phyloP scores from a whole-genome alignment of 53 echinoderm and acorn worm genomes.

The Patiria pectinifera region DNA sequence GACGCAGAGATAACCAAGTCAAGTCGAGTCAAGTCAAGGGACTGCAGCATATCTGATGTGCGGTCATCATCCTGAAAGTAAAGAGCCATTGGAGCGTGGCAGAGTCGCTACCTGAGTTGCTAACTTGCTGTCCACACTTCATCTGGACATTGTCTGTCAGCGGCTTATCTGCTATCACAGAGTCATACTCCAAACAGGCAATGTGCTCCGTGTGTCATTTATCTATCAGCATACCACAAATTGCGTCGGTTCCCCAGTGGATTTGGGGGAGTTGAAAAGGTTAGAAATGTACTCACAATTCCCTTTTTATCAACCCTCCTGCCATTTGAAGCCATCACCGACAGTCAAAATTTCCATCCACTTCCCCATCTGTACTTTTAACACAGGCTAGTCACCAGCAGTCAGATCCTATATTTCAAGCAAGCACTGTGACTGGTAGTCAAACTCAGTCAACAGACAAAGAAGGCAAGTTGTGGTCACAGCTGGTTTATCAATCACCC shows the following conservation, averaged over 20 bases:
- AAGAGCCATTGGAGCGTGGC: neutral
- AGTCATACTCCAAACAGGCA: neutral
- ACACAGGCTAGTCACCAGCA: too few species aligned
- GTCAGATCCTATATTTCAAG: too few species aligned
- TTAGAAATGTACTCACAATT: too few species aligned
- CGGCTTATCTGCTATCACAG: neutral
- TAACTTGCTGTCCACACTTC: neutral
- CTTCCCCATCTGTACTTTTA: too few species aligned
- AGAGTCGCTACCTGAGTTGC: neutral
- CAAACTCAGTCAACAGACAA: too few species aligned
- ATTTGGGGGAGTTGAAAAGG: too few species aligned
- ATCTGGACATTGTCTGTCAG: neutral
- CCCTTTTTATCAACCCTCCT: too few species aligned
- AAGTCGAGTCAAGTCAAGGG: neutral
- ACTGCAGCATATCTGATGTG: neutral
- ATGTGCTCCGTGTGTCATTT: neutral
- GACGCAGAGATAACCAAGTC: neutral
- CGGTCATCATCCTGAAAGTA: neutral
- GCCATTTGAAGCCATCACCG: too few species aligned
- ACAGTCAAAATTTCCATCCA: too few species aligned
- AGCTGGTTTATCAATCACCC: too few species aligned
- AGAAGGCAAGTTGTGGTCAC: too few species aligned
- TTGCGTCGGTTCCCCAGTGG: neutral
- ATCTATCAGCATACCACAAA: neutral
- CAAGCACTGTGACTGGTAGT: too few species aligned